A percentile compares a stretch with the other conserved stretches of the same genome.
Evolutionary conservation across 2,888 invertebrate species (phyloP).

Genomic region (Epirrita christyi): DNA sequence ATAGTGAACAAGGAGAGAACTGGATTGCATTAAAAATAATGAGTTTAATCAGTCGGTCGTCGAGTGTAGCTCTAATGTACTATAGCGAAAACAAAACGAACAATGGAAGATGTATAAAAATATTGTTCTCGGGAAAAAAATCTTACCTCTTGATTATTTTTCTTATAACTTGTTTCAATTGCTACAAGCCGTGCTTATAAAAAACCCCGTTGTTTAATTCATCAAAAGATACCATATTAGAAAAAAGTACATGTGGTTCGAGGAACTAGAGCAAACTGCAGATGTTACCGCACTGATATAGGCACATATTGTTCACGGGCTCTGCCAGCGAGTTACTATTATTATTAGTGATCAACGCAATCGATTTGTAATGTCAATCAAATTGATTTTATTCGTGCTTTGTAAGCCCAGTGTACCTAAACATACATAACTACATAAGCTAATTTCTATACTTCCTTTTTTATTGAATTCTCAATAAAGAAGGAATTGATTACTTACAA

Average conservation of each 20-base stretch:
- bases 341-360: constrained; percentile 6
- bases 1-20: constrained; percentile 10
- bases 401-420: too few relatives aligned
- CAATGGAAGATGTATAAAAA: constrained; percentile 25
- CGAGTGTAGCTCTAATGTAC: too few relatives aligned
- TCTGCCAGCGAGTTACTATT: constrained; percentile 16
- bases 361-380: constrained; percentile 15
- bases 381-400: constrained; percentile 8
- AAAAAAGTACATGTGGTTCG: too few relatives aligned
- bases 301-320: constrained; percentile 21
- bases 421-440: too few relatives aligned
- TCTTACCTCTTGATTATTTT: too few relatives aligned
- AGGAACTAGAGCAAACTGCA: not conserved
- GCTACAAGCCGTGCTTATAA: too few relatives aligned
- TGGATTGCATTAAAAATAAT: constrained; percentile 9
- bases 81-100: constrained; percentile 15
- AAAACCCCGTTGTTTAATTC: too few relatives aligned
- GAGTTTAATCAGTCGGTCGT: not conserved
- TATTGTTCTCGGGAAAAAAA: constrained; percentile 6
- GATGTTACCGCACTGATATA: constrained; percentile 13
- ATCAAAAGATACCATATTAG: too few relatives aligned
- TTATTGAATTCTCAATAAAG: too few relatives aligned
- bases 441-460: too few relatives aligned
- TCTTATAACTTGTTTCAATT: too few relatives aligned
- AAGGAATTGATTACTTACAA: too few relatives aligned